Evolutionary conservation across 2,888 invertebrate species (phyloP), one percentile per base, ranked within the genome.

Genomic region (Ditylenchus weischeri): DNA sequence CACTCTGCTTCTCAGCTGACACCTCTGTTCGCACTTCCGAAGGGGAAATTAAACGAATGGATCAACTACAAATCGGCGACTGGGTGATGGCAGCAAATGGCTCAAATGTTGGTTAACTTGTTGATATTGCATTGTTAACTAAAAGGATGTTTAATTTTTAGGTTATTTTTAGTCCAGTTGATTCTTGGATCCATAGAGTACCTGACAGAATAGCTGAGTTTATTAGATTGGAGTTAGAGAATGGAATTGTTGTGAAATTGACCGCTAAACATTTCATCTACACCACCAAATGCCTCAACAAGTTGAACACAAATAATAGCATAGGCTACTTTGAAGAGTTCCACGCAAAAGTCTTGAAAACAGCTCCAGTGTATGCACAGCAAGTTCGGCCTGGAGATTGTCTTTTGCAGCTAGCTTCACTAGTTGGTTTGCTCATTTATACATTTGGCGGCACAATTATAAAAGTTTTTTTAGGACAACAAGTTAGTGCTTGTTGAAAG

Each of bases 181-280:
- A 67, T 19, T 74, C 75, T 59, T 81, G 81, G 81, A 70, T 81
- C n/a, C 81, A 81, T 64, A 68, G 73, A 35, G 72, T 74, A 48
- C 75, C 78, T 10, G 62, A 73, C 5, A 68, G 69, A 63, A 63
- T 62, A 36, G 78, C 80, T 49, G 70, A 76, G 23, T 76, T 76
- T 69, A 60, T 66, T 57, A 48, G 64, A 6, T 64, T 76, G 47
- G 68, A 75, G 49, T 57, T 75, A 29, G 74, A 71, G 19, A 76
- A 78, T 65, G 80, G 80, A 51, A 72, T 66, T n/a, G 63, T 21
- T 5, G 70, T 82, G 29, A 78, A 81, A 63, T 54, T 81, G 4
- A 82, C 81, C 19, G 73, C 69, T 5, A 73, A 77, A 58, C 81
- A 81, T 62, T 77, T 71, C 69, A 77, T 81, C 38, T 81, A 76